Conservation (phyloP, 1,140 invertebrate species). For the Orchesella cincta region DNA sequence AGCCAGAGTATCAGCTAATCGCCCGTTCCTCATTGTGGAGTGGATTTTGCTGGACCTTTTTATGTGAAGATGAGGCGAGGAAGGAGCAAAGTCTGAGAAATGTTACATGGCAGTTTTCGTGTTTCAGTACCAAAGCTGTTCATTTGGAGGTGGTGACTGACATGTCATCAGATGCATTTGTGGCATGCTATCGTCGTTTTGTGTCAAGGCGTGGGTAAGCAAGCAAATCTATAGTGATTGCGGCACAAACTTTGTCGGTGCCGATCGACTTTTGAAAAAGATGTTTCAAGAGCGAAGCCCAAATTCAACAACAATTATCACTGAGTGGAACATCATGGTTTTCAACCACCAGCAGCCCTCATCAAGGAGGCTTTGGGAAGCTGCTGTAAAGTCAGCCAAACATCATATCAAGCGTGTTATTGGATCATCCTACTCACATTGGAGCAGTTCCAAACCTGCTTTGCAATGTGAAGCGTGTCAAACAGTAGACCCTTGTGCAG, state of each 20-base stretch:
- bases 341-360: neutral
- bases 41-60: slow-evolving; percentile 55
- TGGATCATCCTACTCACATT: neutral
- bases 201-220: neutral
- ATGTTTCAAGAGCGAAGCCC: slow-evolving; percentile 51
- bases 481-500: slow-evolving; percentile 52
- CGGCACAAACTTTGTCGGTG: slow-evolving; percentile 10
- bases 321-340: neutral
- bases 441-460: slow-evolving; percentile 33
- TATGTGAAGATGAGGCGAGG: neutral
- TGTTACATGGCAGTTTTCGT: slow-evolving; percentile 35
- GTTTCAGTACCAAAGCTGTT: slow-evolving; percentile 17
- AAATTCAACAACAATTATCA: neutral
- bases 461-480: slow-evolving; percentile 49
- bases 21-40: slow-evolving; percentile 51
- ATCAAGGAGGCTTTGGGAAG: slow-evolving; percentile 17
- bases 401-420: neutral
- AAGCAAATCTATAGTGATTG: slow-evolving; percentile 37
- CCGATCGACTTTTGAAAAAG: slow-evolving; percentile 10
- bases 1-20: slow-evolving; percentile 45
- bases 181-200: neutral
- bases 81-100: slow-evolving; percentile 32
- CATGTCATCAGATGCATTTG: neutral
- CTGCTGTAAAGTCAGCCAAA: neutral
- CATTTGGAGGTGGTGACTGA: neutral